Percentiles rank a stretch among this genome's conserved stretches.
phyloP scores from a whole-genome alignment of 2,888 invertebrate species.

The Lasioglossum malachurum region DNA sequence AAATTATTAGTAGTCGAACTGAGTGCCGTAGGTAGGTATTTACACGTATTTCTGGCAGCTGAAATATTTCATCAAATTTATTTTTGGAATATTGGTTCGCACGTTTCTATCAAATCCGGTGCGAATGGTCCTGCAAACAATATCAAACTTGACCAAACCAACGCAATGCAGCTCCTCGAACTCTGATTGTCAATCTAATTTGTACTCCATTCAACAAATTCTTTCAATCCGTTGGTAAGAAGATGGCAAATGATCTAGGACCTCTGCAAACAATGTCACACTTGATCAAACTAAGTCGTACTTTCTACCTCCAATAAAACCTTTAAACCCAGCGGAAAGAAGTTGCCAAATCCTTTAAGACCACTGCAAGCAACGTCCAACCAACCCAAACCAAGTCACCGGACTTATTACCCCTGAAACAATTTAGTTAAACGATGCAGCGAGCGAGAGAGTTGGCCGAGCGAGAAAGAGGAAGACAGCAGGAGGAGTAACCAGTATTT shows the following conservation, averaged over 20 bases:
- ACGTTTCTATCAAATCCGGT: background rate
- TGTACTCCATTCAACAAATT: background rate
- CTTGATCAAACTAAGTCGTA: background rate
- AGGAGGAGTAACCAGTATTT: conserved; percentile 30
- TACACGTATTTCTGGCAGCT: background rate
- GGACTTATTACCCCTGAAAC: conserved; percentile 35
- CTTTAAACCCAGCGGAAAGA: background rate
- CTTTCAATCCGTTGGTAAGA: background rate
- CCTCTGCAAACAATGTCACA: background rate
- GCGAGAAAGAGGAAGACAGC: conserved; percentile 31
- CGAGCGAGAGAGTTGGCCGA: background rate
- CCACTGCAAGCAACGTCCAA: background rate
- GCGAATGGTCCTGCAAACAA: background rate
- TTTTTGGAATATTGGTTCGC: background rate
- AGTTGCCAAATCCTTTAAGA: background rate
- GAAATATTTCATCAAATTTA: background rate
- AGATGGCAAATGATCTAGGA: background rate
- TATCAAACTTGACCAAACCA: background rate
- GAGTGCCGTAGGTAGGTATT: background rate
- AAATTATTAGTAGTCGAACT: background rate
- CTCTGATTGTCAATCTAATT: background rate
- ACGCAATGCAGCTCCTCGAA: background rate
- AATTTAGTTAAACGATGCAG: conserved; percentile 22
- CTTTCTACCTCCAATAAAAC: background rate
- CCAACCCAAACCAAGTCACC: background rate